A percentile compares a stretch with the other conserved stretches of the same genome.
These are phyloP conservation scores for Eustalomyia histrio DNA, from an alignment of 2,888 invertebrate genomes.

Conservation along the genomic window DNA sequence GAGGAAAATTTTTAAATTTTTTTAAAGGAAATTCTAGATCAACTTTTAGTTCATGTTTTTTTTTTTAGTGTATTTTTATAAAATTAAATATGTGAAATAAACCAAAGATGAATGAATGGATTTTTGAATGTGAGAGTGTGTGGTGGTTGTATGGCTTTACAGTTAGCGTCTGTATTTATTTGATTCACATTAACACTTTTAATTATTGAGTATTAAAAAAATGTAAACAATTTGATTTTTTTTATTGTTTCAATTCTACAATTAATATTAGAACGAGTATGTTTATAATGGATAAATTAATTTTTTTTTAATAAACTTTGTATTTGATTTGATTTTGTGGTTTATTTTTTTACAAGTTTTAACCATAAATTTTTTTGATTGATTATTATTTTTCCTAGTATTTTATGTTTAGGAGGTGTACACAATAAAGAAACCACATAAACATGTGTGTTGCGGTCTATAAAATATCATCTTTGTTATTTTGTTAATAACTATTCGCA, in stretches of 20 bases:
- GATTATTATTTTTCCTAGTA: not conserved
- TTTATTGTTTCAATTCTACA: not conserved
- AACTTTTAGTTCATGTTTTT: no score
- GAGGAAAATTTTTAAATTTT: no score
- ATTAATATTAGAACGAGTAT: not conserved
- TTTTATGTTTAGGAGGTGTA: not conserved
- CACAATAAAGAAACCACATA: not conserved
- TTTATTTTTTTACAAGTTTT: conserved; percentile 4
- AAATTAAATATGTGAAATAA: no score
- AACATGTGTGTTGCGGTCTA: not conserved
- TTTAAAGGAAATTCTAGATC: no score
- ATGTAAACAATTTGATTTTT: conserved; percentile 3
- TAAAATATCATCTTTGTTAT: not conserved
- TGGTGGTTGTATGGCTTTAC: not conserved
- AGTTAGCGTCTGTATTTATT: not conserved
- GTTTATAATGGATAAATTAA: not conserved
- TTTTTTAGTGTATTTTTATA: no score
- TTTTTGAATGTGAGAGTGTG: not conserved
- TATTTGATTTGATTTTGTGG: not conserved
- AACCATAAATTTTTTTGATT: not conserved
- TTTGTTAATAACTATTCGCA: not conserved
- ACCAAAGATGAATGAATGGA: no score
- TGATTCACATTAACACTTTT: not conserved
- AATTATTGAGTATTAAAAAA: not conserved
- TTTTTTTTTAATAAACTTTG: not conserved